Evolutionary conservation across 2,797 vertebrate species (phyloP), one percentile per base, ranked within the genome.

Genomic region (Malacoraja senta): DNA sequence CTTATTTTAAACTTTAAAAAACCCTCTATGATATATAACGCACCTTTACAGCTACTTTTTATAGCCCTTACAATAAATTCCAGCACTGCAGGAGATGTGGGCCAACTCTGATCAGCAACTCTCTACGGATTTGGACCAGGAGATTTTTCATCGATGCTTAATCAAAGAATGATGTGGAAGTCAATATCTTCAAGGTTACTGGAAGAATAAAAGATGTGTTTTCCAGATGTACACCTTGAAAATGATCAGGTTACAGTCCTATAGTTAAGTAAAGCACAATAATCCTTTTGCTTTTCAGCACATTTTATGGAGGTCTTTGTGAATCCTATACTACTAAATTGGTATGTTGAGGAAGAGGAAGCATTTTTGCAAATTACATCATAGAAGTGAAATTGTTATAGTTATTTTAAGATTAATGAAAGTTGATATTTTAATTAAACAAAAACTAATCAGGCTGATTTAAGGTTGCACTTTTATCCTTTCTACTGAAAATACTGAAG

Each of bases 171-270:
- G 24, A 92, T 92, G 90, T 76, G 90, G 53, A 92, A 92, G 68
- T 53, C 71, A 92, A 92, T 71, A 44, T 92, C 90, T 92, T 92
- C 71, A 74, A 92, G 90, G 71, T 76, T 76, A 92, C 72, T 92
- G 90, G 44, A 92, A 26, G 90, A 92, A 92, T 53, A 92, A 72
- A 76, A 74, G 13, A 76, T 92, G 90, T 76, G 71, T 92, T 92
- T 92, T 76, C 90, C 90, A 92, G 90, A 92, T 92, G 90, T 92
- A 92, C 90, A 92, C 90, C 90, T 92, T 92, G 90, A 92, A 92
- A 92, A 76, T 92, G 71, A 92, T 92, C 71, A 13, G 24, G 71
- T 92, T 92, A 58, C 71, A 76, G 38, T 58, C 15, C 90, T 29
- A 58, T 38, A 58, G 35, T 92, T 74, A 92, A 53, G 58, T 76